phyloP scores from a whole-genome alignment of 53 echinoderm and acorn worm genomes.

The Stichopus horrens region DNA sequence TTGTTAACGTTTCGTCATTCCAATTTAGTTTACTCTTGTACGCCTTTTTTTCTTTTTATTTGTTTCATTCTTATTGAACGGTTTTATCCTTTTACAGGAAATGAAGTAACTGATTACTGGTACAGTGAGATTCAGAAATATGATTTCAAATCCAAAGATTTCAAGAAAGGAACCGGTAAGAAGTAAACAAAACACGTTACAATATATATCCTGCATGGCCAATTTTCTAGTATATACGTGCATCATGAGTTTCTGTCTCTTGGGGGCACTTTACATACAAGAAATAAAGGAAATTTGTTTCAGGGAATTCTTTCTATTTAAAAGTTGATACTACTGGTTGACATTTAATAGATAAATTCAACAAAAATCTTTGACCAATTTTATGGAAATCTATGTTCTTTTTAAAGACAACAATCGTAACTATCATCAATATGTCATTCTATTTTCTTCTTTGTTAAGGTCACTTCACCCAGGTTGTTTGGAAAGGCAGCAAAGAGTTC shows the following conservation, averaged over 20 bases:
- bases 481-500: slow-evolving; percentile 77
- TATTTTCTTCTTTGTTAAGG: slow-evolving; percentile 35
- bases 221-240: too few species aligned
- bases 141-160: slow-evolving; percentile 66
- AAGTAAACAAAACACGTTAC: neutral
- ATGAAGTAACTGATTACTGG: slow-evolving; percentile 85
- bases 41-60: neutral
- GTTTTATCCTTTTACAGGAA: slow-evolving; percentile 48
- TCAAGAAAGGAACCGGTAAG: slow-evolving; percentile 87
- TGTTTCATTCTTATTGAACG: too few species aligned
- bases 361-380: too few species aligned
- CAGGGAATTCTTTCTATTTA: too few species aligned
- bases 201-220: neutral
- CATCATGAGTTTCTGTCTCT: too few species aligned
- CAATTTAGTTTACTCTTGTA: neutral
- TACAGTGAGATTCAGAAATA: slow-evolving; percentile 80
- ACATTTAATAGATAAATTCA: too few species aligned
- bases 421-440: neutral
- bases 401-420: neutral
- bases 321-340: too few species aligned
- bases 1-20: neutral
- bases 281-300: too few species aligned
- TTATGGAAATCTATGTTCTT: too few species aligned
- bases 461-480: slow-evolving; percentile 80
- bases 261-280: too few species aligned